Evolutionary conservation across 2,797 vertebrate species (phyloP).

Genomic region (Xenentodon cancila): DNA sequence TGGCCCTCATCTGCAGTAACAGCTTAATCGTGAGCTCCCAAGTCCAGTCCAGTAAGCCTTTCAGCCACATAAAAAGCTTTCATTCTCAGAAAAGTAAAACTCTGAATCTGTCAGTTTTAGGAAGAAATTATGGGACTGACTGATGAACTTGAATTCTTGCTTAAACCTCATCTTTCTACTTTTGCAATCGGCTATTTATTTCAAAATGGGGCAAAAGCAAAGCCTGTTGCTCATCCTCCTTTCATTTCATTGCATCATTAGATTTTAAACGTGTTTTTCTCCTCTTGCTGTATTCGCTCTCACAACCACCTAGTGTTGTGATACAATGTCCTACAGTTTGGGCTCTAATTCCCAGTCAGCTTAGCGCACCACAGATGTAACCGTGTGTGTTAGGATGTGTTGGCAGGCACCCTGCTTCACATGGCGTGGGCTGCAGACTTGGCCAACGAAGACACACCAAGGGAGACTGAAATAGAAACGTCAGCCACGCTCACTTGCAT

Average conservation of each 20-base stretch:
- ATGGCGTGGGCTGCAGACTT: slow-evolving; percentile 73
- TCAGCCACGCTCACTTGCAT: slow-evolving; percentile 49
- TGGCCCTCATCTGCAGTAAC: slow-evolving; percentile 41
- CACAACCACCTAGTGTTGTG: slow-evolving; percentile 60
- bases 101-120: slow-evolving; percentile 1
- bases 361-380: slow-evolving; percentile 64
- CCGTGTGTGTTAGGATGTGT: slow-evolving; percentile 55
- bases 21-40: slow-evolving; percentile 42
- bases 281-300: slow-evolving; percentile 54
- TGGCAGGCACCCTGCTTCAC: slow-evolving; percentile 61
- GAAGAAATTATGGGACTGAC: not conserved
- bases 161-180: not conserved
- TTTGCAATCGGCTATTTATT: not conserved
- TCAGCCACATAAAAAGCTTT: slow-evolving; percentile 16
- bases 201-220: not conserved
- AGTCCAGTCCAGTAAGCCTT: slow-evolving; percentile 34
- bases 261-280: slow-evolving; percentile 38
- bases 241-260: slow-evolving; percentile 30
- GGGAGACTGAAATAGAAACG: slow-evolving; percentile 70
- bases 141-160: slow-evolving; percentile 2
- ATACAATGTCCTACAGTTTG: slow-evolving; percentile 66
- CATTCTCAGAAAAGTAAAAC: slow-evolving; percentile 19
- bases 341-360: slow-evolving; percentile 52
- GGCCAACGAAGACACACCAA: slow-evolving; percentile 60
- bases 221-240: slow-evolving; percentile 1